Percentiles rank a stretch among this genome's conserved stretches.
Evolutionary conservation across 2,797 vertebrate genomes (phyloP).

Genomic region (Hypotaenidia okinawae): DNA sequence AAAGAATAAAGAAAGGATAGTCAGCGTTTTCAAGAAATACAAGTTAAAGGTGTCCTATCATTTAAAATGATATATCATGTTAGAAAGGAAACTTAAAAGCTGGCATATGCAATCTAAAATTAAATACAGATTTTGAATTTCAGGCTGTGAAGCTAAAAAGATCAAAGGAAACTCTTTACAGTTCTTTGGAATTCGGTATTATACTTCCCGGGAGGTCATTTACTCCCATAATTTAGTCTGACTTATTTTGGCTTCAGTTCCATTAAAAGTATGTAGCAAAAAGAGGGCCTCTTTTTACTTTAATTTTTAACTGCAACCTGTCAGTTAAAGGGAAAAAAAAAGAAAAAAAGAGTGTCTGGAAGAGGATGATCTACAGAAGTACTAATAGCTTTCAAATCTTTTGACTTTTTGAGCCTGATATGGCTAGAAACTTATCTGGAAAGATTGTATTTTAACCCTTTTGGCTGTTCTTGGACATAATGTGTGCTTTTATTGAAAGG

Average conservation of each 20-base stretch:
- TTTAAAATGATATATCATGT: slow-evolving; percentile 82
- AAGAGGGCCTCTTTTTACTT: slow-evolving; percentile 77
- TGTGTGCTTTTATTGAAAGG: slow-evolving; percentile 62
- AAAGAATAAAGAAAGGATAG: slow-evolving; percentile 74
- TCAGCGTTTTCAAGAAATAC: slow-evolving; percentile 80
- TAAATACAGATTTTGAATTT: slow-evolving; percentile 85
- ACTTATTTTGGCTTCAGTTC: slow-evolving; percentile 85
- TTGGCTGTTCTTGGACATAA: slow-evolving; percentile 58
- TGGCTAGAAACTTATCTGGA: slow-evolving; percentile 71
- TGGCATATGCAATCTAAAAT: slow-evolving; percentile 82
- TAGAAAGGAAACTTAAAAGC: slow-evolving; percentile 82
- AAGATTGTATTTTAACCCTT: slow-evolving; percentile 78
- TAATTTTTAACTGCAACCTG: slow-evolving; percentile 82
- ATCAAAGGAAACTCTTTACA: slow-evolving; percentile 83
- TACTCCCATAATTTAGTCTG: slow-evolving; percentile 85
- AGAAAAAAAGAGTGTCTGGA: slow-evolving; percentile 71
- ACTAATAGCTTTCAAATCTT: slow-evolving; percentile 82
- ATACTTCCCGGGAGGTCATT: slow-evolving; percentile 83
- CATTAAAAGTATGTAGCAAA: slow-evolving; percentile 81
- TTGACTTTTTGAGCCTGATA: slow-evolving; percentile 76
- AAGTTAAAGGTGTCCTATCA: slow-evolving; percentile 79
- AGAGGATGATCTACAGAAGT: slow-evolving; percentile 77
- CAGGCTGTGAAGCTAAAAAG: slow-evolving; percentile 81
- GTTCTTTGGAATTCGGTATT: slow-evolving; percentile 83
- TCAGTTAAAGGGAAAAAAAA: slow-evolving; percentile 70